These are phyloP conservation scores for Brachynemurus nebulosus DNA, from an alignment of 2,888 invertebrate genomes.

Conservation along the genomic window DNA sequence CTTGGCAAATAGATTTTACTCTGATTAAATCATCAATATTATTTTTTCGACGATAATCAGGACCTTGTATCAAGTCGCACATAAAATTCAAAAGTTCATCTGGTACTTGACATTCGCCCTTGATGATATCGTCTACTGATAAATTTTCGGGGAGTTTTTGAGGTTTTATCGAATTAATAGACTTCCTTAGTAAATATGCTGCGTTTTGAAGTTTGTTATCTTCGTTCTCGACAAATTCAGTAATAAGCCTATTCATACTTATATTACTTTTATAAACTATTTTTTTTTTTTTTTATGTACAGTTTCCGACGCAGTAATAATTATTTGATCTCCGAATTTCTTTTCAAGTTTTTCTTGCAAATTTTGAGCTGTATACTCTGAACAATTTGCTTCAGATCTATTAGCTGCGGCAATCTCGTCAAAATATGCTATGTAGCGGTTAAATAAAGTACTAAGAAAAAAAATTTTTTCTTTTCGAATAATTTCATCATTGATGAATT, in stretches of 20 bases:
- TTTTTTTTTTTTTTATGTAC: conserved; percentile 1
- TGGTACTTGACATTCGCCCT: not conserved
- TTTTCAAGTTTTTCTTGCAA: not conserved
- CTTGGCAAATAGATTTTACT: not conserved
- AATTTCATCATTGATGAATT: conserved; percentile 15
- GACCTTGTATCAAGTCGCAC: not conserved
- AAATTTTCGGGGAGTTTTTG: no score
- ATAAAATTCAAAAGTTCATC: not conserved
- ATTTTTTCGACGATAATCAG: not conserved
- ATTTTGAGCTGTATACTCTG: not conserved
- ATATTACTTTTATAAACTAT: not conserved
- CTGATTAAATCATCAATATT: not conserved
- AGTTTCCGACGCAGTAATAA: not conserved
- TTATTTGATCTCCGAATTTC: not conserved
- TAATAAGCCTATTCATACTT: no score
- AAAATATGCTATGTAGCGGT: not conserved
- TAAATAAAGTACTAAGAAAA: not conserved
- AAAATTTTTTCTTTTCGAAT: conserved; percentile 16
- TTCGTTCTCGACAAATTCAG: no score
- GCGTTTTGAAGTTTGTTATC: no score
- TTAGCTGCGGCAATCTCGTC: not conserved
- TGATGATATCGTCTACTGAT: no score
- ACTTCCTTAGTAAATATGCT: no score
- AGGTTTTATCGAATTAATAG: no score
- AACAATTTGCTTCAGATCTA: not conserved